Percentiles rank a stretch among this genome's conserved stretches.
Conservation (phyloP, 64 coral and sea anemone genomes). For the Porites australiensis region DNA sequence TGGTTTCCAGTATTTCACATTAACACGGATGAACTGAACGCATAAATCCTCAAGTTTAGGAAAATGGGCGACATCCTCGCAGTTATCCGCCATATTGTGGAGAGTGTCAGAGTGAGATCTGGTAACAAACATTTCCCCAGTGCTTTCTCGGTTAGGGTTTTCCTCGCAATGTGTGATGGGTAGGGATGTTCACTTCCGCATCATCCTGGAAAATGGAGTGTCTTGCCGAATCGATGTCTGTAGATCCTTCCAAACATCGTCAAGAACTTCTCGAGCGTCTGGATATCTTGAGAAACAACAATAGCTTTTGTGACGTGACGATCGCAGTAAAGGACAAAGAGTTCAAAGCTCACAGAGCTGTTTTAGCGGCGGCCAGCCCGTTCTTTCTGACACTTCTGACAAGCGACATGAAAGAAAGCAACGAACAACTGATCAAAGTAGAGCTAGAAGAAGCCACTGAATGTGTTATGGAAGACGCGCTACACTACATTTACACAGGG, state of each 20-base stretch:
- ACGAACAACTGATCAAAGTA: conserved; percentile 40
- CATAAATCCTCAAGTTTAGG: conserved; percentile 33
- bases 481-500: conserved; percentile 66
- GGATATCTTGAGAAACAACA: conserved; percentile 18
- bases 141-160: too few relatives aligned
- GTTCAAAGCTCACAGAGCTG: conserved; percentile 59
- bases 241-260: neutral
- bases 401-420: conserved; percentile 75
- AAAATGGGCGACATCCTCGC: neutral
- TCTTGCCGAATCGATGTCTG: neutral
- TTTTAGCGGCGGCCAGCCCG: conserved; percentile 49
- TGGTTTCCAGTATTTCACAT: conserved; percentile 18
- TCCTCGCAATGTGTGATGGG: neutral
- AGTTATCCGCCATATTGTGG: neutral
- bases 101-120: neutral
- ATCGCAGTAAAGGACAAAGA: conserved; percentile 51
- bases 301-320: conserved; percentile 73
- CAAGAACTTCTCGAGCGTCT: neutral
- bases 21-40: neutral
- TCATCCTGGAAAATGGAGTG: neutral
- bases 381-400: conserved; percentile 75
- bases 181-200: neutral
- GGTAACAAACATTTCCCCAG: too few relatives aligned
- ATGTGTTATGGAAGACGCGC: conserved; percentile 23
- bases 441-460: conserved; percentile 35